A percentile compares a stretch with the other conserved stretches of the same genome.
Evolutionary conservation across 64 coral and sea anemone species (phyloP).

Genomic region (Montipora efflorescens): DNA sequence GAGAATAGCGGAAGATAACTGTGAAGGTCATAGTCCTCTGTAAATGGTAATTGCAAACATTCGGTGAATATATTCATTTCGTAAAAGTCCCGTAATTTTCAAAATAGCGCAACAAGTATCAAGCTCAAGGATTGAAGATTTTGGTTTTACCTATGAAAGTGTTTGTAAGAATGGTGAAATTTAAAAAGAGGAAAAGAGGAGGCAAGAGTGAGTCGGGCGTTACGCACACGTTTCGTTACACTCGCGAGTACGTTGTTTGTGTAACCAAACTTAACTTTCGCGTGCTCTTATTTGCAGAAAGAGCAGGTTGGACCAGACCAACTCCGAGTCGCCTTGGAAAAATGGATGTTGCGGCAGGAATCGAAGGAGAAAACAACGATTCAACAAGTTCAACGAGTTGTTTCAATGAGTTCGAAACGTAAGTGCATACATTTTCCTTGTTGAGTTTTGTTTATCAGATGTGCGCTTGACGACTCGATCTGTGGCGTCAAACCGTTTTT

Average conservation of each 20-base stretch:
- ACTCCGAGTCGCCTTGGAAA: neutral
- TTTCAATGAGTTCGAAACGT: constrained; percentile 76
- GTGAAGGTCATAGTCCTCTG: neutral
- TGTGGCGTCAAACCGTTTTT: neutral
- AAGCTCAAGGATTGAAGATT: neutral
- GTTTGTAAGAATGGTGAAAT: neutral
- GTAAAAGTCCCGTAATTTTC: neutral
- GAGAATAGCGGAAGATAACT: neutral
- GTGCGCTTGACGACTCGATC: neutral
- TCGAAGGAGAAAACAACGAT: constrained; percentile 49
- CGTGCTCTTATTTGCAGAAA: constrained; percentile 4
- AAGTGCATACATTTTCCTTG: neutral
- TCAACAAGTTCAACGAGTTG: constrained; percentile 65
- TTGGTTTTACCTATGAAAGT: neutral
- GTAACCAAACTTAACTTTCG: neutral
- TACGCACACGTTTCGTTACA: neutral
- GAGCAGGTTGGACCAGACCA: neutral
- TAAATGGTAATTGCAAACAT: neutral
- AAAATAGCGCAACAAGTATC: neutral
- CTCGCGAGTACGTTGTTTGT: neutral
- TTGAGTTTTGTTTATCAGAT: neutral
- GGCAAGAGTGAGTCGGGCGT: neutral
- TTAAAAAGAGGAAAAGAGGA: neutral
- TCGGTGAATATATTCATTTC: neutral
- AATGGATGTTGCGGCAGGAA: neutral